phyloP scores from a whole-genome alignment of 2,888 invertebrate species.

The Gibbula magus region DNA sequence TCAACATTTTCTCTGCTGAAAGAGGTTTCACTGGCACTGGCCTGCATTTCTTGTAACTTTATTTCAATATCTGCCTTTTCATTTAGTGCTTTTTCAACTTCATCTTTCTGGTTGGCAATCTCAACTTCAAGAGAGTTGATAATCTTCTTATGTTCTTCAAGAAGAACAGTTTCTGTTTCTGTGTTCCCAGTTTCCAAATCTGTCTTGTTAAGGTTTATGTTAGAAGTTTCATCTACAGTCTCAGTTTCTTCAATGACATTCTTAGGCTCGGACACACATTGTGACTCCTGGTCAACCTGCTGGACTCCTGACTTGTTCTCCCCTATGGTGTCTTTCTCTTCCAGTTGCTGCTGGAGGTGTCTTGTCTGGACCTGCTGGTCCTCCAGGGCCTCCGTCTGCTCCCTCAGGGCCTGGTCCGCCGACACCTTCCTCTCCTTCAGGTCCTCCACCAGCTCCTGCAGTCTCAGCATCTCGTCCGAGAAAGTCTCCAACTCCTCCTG shows the following conservation, averaged over 20 bases:
- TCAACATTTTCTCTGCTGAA: background rate
- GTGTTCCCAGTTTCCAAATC: too few relatives aligned
- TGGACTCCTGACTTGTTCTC: background rate
- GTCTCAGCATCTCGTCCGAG: background rate
- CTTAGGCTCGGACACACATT: too few relatives aligned
- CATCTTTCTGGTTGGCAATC: background rate
- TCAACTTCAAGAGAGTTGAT: background rate
- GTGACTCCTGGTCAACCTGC: too few relatives aligned
- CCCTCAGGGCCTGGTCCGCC: background rate
- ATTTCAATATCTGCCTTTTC: constrained; percentile 23
- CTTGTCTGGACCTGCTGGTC: background rate
- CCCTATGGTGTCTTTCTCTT: background rate
- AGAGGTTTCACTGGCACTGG: background rate
- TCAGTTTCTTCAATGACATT: too few relatives aligned
- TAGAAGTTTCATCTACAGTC: too few relatives aligned
- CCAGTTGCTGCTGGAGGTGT: background rate
- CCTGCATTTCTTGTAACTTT: constrained; percentile 21
- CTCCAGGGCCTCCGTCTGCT: background rate
- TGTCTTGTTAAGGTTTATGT: too few relatives aligned
- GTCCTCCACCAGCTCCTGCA: background rate
- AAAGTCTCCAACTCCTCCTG: background rate
- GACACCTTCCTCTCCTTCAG: background rate
- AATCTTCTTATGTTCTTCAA: too few relatives aligned
- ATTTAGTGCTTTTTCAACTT: background rate
- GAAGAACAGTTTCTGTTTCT: too few relatives aligned